Base-by-base conservation (phyloP, 2,113 vertebrate genomes). In the Rattus rattus region DNA sequence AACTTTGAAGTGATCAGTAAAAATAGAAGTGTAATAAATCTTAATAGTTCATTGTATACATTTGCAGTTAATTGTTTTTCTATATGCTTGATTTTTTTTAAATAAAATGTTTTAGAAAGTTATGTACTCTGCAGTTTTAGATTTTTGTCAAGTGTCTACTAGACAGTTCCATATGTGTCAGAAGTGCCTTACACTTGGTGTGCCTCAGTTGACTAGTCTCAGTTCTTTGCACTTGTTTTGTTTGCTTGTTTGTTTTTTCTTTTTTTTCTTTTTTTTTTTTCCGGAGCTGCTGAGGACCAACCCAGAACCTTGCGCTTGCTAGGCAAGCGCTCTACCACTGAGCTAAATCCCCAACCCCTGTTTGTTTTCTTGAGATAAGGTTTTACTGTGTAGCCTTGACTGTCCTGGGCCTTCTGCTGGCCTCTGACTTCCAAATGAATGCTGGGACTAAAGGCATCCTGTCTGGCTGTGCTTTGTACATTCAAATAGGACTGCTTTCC, bases 1-100 rank as follows among this genome's bases (percentile, higher is more conserved):
- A 95, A 49, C 43, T 94, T 96, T 94, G 84, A 97, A 85, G 72
- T 87, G 56, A 17, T 79, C 28, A 83, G 43, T 26, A 28, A 83
- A 72, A 81, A 72, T 28, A 61, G 59, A 81, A 83, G 93, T 76
- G 73, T 52, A 77, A 26, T 39, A 72, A 90, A 76, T 67, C 11
- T 59, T 70, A 90, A n/a, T 17, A 39, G 2, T 88, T 36, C 19
- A 61, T 83, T 84, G 54, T 59, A 59, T 83, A 84, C 63, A 28
- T 63, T 12, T 56, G 7, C 28, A 59, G 24, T 85, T 73, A 14
- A 75, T 24, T 93, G 16, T 30, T 87, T 81, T 65, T 63, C 52
- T 77, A 28, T 94, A 39, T 84, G 12, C 76, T 91, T 76, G 67
- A 11, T 69, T 36, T 9, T 93, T 96, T 92, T 85, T 4, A 90